Percentiles rank a stretch among this genome's conserved stretches.
phyloP scores from a whole-genome alignment of 2,113 vertebrate species.

The Barnardius zonarius region DNA sequence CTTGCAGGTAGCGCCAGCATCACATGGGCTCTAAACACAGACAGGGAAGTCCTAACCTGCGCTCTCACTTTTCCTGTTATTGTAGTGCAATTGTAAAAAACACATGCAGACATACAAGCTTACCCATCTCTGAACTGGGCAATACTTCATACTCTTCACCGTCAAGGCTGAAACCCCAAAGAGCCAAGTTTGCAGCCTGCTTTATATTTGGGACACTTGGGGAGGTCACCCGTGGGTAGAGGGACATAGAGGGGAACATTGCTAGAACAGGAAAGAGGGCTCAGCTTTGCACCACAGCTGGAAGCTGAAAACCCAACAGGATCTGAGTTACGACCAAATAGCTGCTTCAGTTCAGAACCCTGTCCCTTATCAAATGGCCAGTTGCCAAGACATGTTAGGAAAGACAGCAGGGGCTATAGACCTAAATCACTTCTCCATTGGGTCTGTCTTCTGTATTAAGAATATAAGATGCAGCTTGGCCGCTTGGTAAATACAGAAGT shows the following conservation, averaged over 20 bases:
- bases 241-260: neutral
- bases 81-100: neutral
- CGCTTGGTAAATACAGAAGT: neutral
- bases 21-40: accelerated
- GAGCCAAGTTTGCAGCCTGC: neutral
- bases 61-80: neutral
- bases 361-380: neutral
- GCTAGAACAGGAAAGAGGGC: neutral
- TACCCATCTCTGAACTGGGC: neutral
- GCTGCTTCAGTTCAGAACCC: neutral
- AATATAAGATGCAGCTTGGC: neutral
- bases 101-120: neutral
- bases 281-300: neutral
- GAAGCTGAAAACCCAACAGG: neutral
- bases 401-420: neutral
- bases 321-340: neutral
- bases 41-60: accelerated
- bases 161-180: neutral
- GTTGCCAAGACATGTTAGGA: neutral
- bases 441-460: neutral
- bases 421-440: neutral
- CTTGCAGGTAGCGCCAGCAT: neutral
- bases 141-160: neutral
- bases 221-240: neutral
- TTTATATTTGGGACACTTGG: neutral